Conservation (phyloP, 2,797 vertebrate species). For the Sebastes flavidus region DNA sequence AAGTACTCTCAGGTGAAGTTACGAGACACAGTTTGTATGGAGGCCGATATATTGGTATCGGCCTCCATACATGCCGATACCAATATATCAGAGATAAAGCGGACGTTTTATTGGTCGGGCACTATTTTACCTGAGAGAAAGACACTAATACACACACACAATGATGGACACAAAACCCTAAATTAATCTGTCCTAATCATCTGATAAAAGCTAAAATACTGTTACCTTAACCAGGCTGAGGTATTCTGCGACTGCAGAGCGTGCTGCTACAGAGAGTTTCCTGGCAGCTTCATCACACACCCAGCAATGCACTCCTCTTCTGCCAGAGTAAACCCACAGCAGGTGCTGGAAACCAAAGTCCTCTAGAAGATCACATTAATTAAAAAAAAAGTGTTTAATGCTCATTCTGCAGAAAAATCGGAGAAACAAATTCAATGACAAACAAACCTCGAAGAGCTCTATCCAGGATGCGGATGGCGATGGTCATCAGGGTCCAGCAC, state of each 20-base stretch:
- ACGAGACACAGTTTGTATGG: neutral
- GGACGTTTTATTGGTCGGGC: neutral
- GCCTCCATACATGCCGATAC: neutral
- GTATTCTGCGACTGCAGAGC: conserved; percentile 94
- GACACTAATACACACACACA: neutral
- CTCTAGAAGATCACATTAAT: conserved; percentile 75
- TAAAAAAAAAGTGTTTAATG: neutral
- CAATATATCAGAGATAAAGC: neutral
- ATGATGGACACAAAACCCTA: neutral
- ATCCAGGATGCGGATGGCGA: conserved; percentile 91
- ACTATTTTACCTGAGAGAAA: neutral
- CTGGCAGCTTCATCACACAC: conserved; percentile 94
- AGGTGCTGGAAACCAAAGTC: conserved; percentile 94
- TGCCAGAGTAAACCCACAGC: conserved; percentile 96
- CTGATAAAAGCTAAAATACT: neutral
- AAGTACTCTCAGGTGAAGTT: neutral
- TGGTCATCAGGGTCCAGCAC: conserved; percentile 97
- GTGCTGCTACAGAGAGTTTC: conserved; percentile 89
- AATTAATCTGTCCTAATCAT: no score
- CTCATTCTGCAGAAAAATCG: neutral
- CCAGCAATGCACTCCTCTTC: conserved; percentile 98
- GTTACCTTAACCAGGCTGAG: conserved; percentile 92
- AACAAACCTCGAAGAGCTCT: conserved; percentile 87
- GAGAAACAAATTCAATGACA: neutral
- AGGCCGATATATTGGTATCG: neutral